A percentile compares a stretch with the other conserved stretches of the same genome.
phyloP scores from a whole-genome alignment of 2,797 vertebrate genomes.

The Clarias fuscus region DNA sequence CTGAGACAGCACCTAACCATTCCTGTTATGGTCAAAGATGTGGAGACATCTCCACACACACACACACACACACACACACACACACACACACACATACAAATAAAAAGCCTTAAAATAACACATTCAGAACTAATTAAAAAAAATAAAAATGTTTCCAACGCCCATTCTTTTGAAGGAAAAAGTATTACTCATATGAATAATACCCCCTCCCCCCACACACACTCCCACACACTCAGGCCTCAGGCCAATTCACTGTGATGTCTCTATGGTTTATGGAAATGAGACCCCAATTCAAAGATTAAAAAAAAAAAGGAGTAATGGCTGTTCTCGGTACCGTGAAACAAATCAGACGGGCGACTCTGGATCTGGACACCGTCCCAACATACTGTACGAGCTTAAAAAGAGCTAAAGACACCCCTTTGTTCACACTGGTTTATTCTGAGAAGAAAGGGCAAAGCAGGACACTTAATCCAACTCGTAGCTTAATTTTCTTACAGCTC shows the following conservation, averaged over 20 bases:
- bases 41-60: neutral
- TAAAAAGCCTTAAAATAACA: neutral
- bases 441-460: neutral
- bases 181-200: neutral
- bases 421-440: neutral
- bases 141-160: no score
- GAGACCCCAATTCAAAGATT: conserved; percentile 49
- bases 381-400: conserved; percentile 41
- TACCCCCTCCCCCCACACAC: conserved; percentile 23
- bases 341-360: conserved; percentile 42
- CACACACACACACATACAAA: neutral
- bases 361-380: conserved; percentile 50
- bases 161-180: neutral
- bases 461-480: neutral
- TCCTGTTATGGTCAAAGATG: conserved; percentile 32
- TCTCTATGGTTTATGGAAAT: conserved; percentile 58
- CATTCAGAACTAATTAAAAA: neutral
- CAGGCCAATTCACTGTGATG: conserved; percentile 28
- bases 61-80: conserved; percentile 16
- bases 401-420: neutral
- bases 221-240: conserved; percentile 1
- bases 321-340: conserved; percentile 46
- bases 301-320: conserved; percentile 21
- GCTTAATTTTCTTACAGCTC: neutral
- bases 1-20: conserved; percentile 14